These are phyloP conservation scores for Theonella swinhoei DNA, from an alignment of 37 sponge, comb jelly and placozoan genomes.

Conservation along the genomic window DNA sequence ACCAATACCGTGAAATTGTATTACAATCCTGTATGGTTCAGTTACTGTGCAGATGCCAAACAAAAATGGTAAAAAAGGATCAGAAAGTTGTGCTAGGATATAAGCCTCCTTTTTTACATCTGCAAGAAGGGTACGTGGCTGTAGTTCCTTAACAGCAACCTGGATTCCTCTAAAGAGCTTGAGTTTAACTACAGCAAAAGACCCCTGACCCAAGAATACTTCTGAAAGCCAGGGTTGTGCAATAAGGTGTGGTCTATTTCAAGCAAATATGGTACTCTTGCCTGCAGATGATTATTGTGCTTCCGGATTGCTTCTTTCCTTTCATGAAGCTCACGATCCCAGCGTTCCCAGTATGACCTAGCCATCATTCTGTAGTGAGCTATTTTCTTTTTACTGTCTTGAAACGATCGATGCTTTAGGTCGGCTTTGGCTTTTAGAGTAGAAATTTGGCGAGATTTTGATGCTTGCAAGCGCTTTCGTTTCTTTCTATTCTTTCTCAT, in stretches of 20 bases:
- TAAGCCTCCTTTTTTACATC: constrained; percentile 23
- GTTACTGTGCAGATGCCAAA: constrained; percentile 15
- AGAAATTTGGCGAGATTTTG: not conserved
- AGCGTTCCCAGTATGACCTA: constrained; percentile 19
- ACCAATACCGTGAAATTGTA: constrained; percentile 34
- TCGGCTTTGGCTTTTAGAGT: not conserved
- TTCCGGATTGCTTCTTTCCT: constrained; percentile 15
- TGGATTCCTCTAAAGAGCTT: constrained; percentile 21
- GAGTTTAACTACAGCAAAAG: constrained; percentile 20
- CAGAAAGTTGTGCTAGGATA: constrained; percentile 3
- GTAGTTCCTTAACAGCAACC: constrained; percentile 41
- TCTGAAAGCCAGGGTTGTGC: not conserved
- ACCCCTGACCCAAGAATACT: constrained; percentile 25
- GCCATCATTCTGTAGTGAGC: constrained; percentile 19
- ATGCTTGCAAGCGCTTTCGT: not conserved
- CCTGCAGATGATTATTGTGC: not conserved
- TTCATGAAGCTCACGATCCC: constrained; percentile 10
- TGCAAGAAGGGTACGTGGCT: constrained; percentile 11
- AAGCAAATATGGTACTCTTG: not conserved
- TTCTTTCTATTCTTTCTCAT: not conserved
- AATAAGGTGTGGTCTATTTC: constrained; percentile 12
- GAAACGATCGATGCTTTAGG: not conserved
- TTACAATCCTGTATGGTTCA: constrained; percentile 12
- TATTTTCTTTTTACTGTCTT: not conserved
- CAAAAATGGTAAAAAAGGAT: constrained; percentile 27